These are phyloP conservation scores for Gryllus longicercus DNA, from an alignment of 2,888 invertebrate genomes.

Conservation along the genomic window DNA sequence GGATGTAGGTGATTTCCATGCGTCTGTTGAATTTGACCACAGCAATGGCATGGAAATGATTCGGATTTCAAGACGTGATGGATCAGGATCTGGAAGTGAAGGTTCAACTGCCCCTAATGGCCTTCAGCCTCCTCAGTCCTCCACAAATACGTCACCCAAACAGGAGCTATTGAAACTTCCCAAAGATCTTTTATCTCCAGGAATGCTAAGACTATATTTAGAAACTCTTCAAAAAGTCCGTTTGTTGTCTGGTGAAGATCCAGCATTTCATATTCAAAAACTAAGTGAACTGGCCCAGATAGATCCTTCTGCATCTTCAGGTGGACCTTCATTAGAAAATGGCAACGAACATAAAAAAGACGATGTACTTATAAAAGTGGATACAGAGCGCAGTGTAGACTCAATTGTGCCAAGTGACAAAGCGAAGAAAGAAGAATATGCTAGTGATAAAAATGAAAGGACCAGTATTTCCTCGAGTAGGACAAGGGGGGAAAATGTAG, in stretches of 20 bases:
- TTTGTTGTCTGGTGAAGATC: constrained; percentile 17
- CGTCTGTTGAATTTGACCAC: constrained; percentile 31
- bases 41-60: constrained; percentile 31
- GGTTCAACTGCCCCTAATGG: not conserved
- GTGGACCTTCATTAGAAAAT: not conserved
- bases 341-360: not conserved
- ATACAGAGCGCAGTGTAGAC: not conserved
- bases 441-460: not conserved
- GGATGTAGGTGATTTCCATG: constrained; percentile 33
- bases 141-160: not conserved
- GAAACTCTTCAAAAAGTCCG: not conserved
- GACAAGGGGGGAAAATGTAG: not conserved
- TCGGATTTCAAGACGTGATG: constrained; percentile 31
- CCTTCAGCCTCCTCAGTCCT: not conserved
- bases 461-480: not conserved
- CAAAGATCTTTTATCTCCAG: constrained; percentile 11
- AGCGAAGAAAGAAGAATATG: not conserved
- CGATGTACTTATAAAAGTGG: not conserved
- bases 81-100: not conserved
- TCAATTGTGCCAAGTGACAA: not conserved
- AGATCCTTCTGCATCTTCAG: not conserved
- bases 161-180: not conserved
- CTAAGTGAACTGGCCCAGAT: not conserved
- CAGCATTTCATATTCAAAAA: not conserved
- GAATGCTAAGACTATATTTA: not conserved